Base-by-base conservation (phyloP, 1,140 invertebrate genomes). In the Bombus vancouverensis region DNA sequence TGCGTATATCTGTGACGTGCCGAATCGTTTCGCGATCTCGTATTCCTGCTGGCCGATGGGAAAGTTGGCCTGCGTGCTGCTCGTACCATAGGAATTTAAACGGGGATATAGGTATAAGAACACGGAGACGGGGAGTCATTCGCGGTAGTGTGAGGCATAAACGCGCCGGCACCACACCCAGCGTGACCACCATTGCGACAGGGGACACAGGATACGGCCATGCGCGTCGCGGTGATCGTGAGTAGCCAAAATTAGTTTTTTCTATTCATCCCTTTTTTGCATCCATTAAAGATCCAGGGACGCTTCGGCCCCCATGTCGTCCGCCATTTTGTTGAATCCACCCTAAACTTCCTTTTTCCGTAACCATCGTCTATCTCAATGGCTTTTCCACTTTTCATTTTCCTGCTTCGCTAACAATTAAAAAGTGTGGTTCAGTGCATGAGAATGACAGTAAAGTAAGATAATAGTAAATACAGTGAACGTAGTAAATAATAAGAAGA, bases 101-200 rank as follows among this genome's bases (percentile, higher is more conserved):
- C 89, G 90, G 90, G 90, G 90, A 91, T 91, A 90, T 91, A 91
- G 85, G 90, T 91, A 91, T 91, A 91, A 91, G 90, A 91, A 88
- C 77, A 83, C 87, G 89, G 90, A 90, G 90, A 91, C 90, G 90
- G 90, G 90, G 90, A 91, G 72, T 87, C 89, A 79, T 85, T 90
- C 87, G 81, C 79, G 89, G 87, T 91, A 91, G 90, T 90, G 90
- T 91, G 87, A 91, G 83, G 85, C 82, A 91, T 84, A 91, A 91
- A 90, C 87, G 90, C 90, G 86, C 87, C 90, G 81, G 81, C 84
- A 91, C 89, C 90, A 91, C 90, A 89, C 89, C 89, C 89, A 90
- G 89, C 42, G 89, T 90, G 76, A 42, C 83, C 88, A 89, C 47
- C 78, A 82, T 89, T 83, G 82, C 86, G 88, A 90, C 79, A 79